Evolutionary conservation across 2,888 invertebrate species (phyloP).

Genomic region (Ichneumon xanthorius): DNA sequence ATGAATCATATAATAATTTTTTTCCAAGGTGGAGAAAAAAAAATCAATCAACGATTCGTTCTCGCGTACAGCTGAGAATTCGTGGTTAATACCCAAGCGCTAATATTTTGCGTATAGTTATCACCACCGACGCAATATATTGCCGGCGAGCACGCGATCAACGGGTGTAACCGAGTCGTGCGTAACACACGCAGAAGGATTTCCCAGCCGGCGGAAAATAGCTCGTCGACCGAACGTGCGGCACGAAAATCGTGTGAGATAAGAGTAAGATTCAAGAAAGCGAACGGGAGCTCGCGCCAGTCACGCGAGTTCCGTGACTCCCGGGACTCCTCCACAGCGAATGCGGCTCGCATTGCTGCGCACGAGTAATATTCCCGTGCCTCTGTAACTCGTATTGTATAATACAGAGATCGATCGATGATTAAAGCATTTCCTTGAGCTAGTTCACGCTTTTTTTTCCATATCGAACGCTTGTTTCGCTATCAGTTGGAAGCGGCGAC

Average conservation of each 20-base stretch:
- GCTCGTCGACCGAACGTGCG: constrained; percentile 6
- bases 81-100: not conserved
- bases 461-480: constrained; percentile 1
- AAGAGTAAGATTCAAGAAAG: constrained; percentile 58
- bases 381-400: not conserved
- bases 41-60: not conserved
- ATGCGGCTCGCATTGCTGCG: constrained; percentile 26
- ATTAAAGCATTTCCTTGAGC: constrained; percentile 11
- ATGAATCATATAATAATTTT: no score
- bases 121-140: constrained; percentile 48
- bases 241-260: constrained; percentile 64
- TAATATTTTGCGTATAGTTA: constrained; percentile 54
- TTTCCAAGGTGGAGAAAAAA: not conserved
- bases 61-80: not conserved
- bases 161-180: constrained; percentile 38
- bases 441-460: not conserved
- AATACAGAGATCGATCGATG: constrained; percentile 20
- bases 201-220: constrained; percentile 28
- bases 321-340: not conserved
- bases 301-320: constrained; percentile 62
- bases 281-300: constrained; percentile 43
- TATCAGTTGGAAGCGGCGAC: not conserved
- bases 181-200: constrained; percentile 53
- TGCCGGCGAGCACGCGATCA: constrained; percentile 52
- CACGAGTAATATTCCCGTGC: constrained; percentile 14